Evolutionary conservation across 2,113 vertebrate species (phyloP), one percentile per base, ranked within the genome.

Genomic region (Azemiops feae): DNA sequence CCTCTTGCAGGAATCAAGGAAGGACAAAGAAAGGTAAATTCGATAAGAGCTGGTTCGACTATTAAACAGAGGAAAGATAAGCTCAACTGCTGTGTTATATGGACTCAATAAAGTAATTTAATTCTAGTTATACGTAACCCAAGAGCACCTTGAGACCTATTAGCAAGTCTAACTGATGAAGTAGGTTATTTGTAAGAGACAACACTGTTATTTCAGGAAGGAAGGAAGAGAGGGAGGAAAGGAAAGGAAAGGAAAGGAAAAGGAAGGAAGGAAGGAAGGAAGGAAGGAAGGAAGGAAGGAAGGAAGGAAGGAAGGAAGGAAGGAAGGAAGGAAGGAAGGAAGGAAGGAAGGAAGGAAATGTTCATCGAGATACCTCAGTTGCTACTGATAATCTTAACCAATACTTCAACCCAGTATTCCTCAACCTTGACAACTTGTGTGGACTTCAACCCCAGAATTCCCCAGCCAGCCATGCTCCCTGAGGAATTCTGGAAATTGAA

Each of bases 81-180:
- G 0, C 0, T 0, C 60, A 30, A 10, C 50, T 23, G 43, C 93
- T 22, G 20, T 52, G 25, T 18, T 39, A 6, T 0, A 45, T 16
- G 52, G 60, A 81, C 27, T 55, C 92, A 89, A 81, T 93, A 85
- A 95, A 94, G 23, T 3, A 60, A 87, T 86, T 0, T 0, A 92
- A 87, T 55, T 95, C 91, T 89, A 52, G 27, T 92, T 50, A 69
- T 22, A 89, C 0, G 0, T n/a, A 87, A 91, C 64, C 54, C 27
- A 25, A 8, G 53, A 47, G 30, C 47, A 52, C 55, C 0, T n/a
- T 5, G n/a, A 74, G 50, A 18, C 53, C n/a, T 14, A 47, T n/a
- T 23, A n/a, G 50, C 55, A 4, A 74, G 34, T 10, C 91, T 89
- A 45, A n/a, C 47, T 34, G 60, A 91, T 27, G 57, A 47, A 10